Conservation (phyloP, 2,888 invertebrate genomes). For the Nesidiocoris tenuis region DNA sequence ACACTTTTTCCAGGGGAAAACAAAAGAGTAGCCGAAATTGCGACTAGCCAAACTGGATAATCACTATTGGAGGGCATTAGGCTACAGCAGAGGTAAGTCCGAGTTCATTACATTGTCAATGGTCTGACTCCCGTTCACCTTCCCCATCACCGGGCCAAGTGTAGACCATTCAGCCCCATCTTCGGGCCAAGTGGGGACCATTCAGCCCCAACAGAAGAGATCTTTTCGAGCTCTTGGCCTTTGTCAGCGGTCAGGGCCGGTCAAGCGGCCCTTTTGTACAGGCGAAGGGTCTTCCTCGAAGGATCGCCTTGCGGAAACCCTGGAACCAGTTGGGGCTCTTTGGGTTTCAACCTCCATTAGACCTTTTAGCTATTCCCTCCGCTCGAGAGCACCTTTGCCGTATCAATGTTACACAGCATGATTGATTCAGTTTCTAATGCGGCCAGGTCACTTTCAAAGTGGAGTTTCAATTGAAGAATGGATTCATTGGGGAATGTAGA, state of each 20-base stretch:
- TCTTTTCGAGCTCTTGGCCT: neutral
- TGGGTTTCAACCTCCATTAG: neutral
- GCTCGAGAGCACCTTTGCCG: neutral
- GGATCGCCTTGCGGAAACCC: neutral
- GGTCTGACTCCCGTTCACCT: neutral
- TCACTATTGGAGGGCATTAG: too few relatives aligned
- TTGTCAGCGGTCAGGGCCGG: neutral
- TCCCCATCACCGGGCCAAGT: neutral
- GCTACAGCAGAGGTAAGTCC: too few relatives aligned
- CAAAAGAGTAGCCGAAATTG: too few relatives aligned
- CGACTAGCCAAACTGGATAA: too few relatives aligned
- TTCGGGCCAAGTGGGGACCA: neutral
- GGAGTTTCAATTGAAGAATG: too few relatives aligned
- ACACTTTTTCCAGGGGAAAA: too few relatives aligned
- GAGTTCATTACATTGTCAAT: too few relatives aligned
- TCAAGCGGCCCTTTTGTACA: neutral
- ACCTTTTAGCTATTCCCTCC: neutral
- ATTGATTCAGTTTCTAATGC: neutral
- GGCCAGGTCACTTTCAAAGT: too few relatives aligned
- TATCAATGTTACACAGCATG: neutral
- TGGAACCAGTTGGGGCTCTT: neutral
- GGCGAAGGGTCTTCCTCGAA: neutral
- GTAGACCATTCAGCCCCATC: neutral
- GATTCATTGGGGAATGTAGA: too few relatives aligned
- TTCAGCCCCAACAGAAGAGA: neutral